Conservation (phyloP, 2,113 vertebrate genomes). For the Arvicanthis niloticus region DNA sequence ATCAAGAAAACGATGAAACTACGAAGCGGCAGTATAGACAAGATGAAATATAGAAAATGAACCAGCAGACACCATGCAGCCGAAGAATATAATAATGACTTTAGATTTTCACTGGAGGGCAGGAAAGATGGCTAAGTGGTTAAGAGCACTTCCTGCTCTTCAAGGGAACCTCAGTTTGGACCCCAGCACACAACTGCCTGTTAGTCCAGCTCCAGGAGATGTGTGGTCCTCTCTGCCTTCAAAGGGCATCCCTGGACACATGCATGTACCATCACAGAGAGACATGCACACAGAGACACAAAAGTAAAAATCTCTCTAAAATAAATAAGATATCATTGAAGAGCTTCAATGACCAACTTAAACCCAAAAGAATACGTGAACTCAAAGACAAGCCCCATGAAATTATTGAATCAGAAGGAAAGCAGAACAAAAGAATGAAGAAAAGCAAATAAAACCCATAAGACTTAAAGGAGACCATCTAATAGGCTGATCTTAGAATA, state of each 20-base stretch:
- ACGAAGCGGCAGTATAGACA: neutral
- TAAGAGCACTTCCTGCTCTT: neutral
- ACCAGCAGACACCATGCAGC: neutral
- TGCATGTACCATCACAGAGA: neutral
- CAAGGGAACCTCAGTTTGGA: neutral
- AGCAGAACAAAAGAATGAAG: neutral
- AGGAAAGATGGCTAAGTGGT: too few species aligned
- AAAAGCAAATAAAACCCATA: neutral
- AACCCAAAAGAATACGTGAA: constrained; percentile 23
- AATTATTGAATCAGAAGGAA: neutral
- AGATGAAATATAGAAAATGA: neutral
- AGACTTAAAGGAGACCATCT: neutral
- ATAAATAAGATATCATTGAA: neutral
- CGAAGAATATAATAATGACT: neutral
- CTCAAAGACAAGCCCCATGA: neutral
- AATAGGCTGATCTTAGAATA: neutral
- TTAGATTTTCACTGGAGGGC: neutral
- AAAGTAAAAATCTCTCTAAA: neutral
- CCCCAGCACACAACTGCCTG: neutral
- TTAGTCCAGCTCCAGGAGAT: neutral
- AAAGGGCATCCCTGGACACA: neutral
- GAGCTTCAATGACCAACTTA: neutral
- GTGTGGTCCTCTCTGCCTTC: neutral
- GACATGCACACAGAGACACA: too few species aligned
- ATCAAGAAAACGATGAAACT: neutral